A percentile compares a stretch with the other conserved stretches of the same genome.
These are phyloP conservation scores for Gymnopithys bicolor DNA, from an alignment of 2,797 vertebrate species.

Conservation along the genomic window DNA sequence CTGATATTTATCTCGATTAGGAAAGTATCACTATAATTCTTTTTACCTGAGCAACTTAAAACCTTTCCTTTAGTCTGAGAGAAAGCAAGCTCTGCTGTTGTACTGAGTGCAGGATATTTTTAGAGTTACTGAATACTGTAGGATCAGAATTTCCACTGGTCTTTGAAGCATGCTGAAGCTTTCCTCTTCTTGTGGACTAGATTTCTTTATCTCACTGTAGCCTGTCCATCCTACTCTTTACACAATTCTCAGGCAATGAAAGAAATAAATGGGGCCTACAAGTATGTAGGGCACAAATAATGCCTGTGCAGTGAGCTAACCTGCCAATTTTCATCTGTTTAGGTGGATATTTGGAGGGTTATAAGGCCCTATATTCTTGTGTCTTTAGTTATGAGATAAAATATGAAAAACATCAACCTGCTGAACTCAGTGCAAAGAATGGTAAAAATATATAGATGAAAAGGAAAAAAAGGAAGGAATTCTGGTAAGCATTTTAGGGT, in stretches of 20 bases:
- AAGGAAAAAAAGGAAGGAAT: not conserved
- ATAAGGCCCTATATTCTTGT: not conserved
- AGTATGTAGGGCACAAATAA: not conserved
- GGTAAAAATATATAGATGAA: not conserved
- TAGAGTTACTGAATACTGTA: slow-evolving; percentile 21
- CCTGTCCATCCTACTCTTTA: not conserved
- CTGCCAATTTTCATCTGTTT: not conserved
- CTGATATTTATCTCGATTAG: slow-evolving; percentile 72
- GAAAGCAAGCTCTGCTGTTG: slow-evolving; percentile 49
- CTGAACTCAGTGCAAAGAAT: not conserved
- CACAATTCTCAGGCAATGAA: not conserved
- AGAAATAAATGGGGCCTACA: not conserved
- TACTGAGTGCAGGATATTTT: slow-evolving; percentile 20
- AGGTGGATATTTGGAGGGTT: not conserved
- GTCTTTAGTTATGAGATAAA: not conserved
- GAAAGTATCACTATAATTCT: slow-evolving; percentile 35
- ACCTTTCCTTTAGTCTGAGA: slow-evolving; percentile 51
- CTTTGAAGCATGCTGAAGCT: not conserved
- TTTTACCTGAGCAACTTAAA: slow-evolving; percentile 69
- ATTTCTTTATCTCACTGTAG: not conserved
- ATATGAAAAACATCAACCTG: not conserved
- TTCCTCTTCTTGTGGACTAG: not conserved
- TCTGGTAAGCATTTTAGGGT: not conserved
- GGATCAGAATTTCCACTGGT: slow-evolving; percentile 43
- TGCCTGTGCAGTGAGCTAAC: not conserved